Conservation (phyloP, 1,140 invertebrate genomes). For the Cydia amplana region DNA sequence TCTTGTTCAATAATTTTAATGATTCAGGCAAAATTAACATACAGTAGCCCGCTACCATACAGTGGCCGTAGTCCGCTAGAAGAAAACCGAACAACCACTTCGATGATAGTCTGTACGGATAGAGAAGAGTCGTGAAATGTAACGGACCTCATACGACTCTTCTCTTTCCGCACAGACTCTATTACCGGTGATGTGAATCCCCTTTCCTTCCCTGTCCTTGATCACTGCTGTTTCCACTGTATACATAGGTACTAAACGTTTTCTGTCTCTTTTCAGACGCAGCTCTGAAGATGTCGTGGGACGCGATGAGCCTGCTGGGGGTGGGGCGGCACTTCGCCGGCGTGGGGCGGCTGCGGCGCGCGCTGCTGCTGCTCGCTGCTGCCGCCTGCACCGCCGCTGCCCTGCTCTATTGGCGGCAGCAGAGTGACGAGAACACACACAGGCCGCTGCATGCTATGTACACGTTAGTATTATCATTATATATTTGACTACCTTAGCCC, state of each 20-base stretch:
- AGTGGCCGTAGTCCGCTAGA: too few species aligned
- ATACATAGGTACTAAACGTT: not conserved
- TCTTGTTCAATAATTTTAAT: too few species aligned
- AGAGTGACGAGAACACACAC: conserved; percentile 54
- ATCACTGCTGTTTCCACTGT: too few species aligned
- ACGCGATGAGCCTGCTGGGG: conserved; percentile 53
- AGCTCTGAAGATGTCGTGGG: conserved; percentile 56
- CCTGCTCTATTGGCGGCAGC: conserved; percentile 72
- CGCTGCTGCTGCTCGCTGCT: conserved; percentile 59
- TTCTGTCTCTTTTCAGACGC: conserved; percentile 35
- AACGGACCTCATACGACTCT: too few species aligned
- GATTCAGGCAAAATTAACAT: too few species aligned
- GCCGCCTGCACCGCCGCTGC: conserved; percentile 68
- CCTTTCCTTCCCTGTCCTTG: not conserved
- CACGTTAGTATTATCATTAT: conserved; percentile 50
- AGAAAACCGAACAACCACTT: too few species aligned
- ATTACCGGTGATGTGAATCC: too few species aligned
- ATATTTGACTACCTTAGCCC: too few species aligned
- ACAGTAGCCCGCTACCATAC: too few species aligned
- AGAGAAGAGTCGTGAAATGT: too few species aligned
- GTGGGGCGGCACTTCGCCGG: conserved; percentile 53
- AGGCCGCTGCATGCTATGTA: conserved; percentile 60
- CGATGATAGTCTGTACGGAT: too few species aligned
- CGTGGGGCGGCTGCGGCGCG: conserved; percentile 64
- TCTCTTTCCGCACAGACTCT: too few species aligned